These are phyloP conservation scores for Lepisosteus osseus DNA, from an alignment of 2,113 vertebrate species.

Conservation along the genomic window DNA sequence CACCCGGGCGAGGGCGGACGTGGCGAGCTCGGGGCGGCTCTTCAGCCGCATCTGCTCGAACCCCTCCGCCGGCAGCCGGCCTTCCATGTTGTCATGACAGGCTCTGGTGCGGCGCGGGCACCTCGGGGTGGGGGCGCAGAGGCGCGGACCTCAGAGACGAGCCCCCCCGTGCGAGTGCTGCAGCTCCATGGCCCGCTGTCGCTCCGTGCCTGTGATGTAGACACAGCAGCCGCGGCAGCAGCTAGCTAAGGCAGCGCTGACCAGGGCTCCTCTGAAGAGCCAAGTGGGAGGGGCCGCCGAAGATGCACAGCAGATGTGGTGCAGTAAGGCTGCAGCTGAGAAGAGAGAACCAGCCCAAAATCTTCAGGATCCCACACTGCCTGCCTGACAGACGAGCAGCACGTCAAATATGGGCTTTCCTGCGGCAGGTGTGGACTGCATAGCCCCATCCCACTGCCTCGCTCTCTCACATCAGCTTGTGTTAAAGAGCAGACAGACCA, in stretches of 20 bases:
- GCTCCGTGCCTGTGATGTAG: neutral
- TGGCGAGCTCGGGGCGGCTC: constrained; percentile 59
- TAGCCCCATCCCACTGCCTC: neutral
- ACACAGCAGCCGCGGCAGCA: constrained; percentile 30
- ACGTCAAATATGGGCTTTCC: neutral
- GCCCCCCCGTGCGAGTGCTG: constrained; percentile 32
- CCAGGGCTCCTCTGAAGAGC: neutral
- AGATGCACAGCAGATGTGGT: constrained; percentile 1
- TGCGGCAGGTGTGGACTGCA: neutral
- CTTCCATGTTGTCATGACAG: constrained; percentile 71
- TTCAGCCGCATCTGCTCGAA: constrained; percentile 73
- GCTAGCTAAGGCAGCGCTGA: neutral
- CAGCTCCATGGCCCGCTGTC: constrained; percentile 32
- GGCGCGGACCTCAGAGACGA: constrained; percentile 23
- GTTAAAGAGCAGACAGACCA: neutral
- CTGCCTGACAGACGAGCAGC: neutral
- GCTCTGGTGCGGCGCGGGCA: constrained; percentile 45
- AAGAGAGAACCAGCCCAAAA: neutral
- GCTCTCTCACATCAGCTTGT: neutral
- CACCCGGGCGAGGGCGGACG: constrained; percentile 63
- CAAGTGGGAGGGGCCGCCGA: constrained; percentile 1
- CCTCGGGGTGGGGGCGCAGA: constrained; percentile 7
- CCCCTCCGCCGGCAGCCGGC: constrained; percentile 65
- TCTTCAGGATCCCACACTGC: neutral
- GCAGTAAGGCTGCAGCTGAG: constrained; percentile 7